Conservation (phyloP, 2,888 invertebrate species). For the Meiosimyza decipiens region DNA sequence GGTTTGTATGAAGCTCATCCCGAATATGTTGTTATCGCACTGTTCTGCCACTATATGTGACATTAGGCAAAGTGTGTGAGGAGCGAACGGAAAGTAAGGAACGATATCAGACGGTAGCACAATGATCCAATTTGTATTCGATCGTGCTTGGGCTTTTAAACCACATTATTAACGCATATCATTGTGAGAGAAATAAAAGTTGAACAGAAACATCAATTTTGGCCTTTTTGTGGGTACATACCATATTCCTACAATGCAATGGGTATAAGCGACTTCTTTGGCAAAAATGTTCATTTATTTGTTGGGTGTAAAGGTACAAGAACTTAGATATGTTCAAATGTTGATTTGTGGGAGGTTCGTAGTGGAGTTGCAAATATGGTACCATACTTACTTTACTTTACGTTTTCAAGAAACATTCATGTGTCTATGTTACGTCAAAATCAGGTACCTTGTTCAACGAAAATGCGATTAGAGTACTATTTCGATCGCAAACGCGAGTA, state of each 20-base stretch:
- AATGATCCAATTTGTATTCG: constrained; percentile 50
- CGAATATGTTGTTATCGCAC: neutral
- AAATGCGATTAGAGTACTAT: too few species aligned
- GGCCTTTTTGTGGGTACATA: neutral
- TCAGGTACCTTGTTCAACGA: too few species aligned
- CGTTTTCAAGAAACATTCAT: too few species aligned
- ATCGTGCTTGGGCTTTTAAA: constrained; percentile 54
- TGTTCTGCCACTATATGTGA: neutral
- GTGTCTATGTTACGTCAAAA: too few species aligned
- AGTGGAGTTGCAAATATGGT: too few species aligned
- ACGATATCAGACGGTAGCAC: constrained; percentile 39
- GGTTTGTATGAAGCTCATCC: constrained; percentile 21
- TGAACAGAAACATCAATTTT: neutral
- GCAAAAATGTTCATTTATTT: neutral
- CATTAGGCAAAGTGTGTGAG: neutral
- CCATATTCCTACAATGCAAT: neutral
- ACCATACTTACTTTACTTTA: too few species aligned
- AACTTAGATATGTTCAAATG: too few species aligned
- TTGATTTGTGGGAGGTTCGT: too few species aligned
- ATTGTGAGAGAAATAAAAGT: constrained; percentile 45
- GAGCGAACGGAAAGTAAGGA: neutral
- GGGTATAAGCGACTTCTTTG: neutral
- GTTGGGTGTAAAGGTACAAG: too few species aligned
- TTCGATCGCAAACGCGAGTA: too few species aligned
- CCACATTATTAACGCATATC: constrained; percentile 58